Conservation (phyloP, 2,888 invertebrate species). For the Yponomeuta sedellus region DNA sequence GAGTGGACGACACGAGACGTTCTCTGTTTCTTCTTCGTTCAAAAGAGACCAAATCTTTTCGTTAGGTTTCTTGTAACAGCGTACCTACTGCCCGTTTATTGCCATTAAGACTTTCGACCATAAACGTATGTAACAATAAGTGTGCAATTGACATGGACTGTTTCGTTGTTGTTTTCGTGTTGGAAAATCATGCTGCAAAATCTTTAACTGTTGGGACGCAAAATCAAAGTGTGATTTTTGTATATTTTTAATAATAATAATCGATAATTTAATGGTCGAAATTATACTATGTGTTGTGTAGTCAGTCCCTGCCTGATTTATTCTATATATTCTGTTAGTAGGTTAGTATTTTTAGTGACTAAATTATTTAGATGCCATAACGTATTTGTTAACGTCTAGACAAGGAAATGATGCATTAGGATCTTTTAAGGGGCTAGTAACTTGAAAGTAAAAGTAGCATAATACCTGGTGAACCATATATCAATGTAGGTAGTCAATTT, state of each 20-base stretch:
- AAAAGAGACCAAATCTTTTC: conserved; percentile 2
- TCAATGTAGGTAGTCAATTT: neutral
- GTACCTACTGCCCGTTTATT: conserved; percentile 12
- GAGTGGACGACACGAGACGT: neutral
- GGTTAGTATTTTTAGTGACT: neutral
- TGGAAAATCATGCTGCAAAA: neutral
- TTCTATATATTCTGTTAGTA: conserved; percentile 3
- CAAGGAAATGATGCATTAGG: too few species aligned
- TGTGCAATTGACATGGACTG: neutral
- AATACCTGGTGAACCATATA: neutral
- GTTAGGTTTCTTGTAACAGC: neutral
- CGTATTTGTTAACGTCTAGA: neutral
- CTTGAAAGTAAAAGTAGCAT: neutral
- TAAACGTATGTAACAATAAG: conserved; percentile 6
- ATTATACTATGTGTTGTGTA: conserved; percentile 8
- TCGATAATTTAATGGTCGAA: neutral
- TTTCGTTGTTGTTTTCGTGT: conserved; percentile 19
- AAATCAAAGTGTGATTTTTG: conserved; percentile 1
- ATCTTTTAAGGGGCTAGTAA: neutral
- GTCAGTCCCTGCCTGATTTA: neutral
- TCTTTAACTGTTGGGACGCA: neutral
- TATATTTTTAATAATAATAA: conserved; percentile 2
- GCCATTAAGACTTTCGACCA: conserved; percentile 14
- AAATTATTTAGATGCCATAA: neutral
- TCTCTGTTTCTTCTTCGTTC: neutral